Percentiles rank a stretch among this genome's conserved stretches.
phyloP scores from a whole-genome alignment of 1,140 invertebrate genomes.

The Conopomorpha cramerella region DNA sequence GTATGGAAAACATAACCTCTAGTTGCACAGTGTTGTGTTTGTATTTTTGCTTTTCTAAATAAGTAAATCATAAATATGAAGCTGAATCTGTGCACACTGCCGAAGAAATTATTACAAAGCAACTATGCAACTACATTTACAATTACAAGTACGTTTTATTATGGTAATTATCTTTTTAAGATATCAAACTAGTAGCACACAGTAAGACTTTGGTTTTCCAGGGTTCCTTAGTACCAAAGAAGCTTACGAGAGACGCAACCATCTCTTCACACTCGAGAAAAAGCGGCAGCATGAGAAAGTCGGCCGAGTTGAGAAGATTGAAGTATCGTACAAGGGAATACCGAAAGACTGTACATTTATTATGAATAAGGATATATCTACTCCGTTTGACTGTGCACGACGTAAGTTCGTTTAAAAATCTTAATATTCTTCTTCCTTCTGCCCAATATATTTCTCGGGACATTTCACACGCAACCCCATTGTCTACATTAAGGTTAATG shows the following conservation, averaged over 20 bases:
- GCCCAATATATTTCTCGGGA: too few species aligned
- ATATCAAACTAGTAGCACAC: not conserved
- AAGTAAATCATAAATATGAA: slow-evolving; percentile 15
- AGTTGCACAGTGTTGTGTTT: too few species aligned
- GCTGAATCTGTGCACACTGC: slow-evolving; percentile 10
- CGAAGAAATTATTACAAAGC: slow-evolving; percentile 8
- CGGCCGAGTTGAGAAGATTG: slow-evolving; percentile 89
- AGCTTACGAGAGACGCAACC: slow-evolving; percentile 60
- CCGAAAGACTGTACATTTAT: slow-evolving; percentile 75
- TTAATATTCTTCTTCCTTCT: too few species aligned
- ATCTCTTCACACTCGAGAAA: slow-evolving; percentile 81
- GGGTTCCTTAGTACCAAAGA: slow-evolving; percentile 44
- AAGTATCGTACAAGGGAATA: slow-evolving; percentile 77
- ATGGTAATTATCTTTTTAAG: not conserved
- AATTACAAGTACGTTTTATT: slow-evolving; percentile 8
- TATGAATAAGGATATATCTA: slow-evolving; percentile 94
- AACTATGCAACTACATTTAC: slow-evolving; percentile 4
- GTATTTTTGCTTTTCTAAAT: too few species aligned
- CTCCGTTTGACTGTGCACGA: slow-evolving; percentile 89
- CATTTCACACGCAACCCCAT: too few species aligned
- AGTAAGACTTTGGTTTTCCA: slow-evolving; percentile 12
- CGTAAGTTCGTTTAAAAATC: too few species aligned
- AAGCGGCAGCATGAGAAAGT: slow-evolving; percentile 71
- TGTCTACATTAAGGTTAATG: too few species aligned
- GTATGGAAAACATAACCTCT: too few species aligned